Evolutionary conservation across 2,113 vertebrate species (phyloP), one percentile per base, ranked within the genome.

Genomic region (Fregata magnificens): DNA sequence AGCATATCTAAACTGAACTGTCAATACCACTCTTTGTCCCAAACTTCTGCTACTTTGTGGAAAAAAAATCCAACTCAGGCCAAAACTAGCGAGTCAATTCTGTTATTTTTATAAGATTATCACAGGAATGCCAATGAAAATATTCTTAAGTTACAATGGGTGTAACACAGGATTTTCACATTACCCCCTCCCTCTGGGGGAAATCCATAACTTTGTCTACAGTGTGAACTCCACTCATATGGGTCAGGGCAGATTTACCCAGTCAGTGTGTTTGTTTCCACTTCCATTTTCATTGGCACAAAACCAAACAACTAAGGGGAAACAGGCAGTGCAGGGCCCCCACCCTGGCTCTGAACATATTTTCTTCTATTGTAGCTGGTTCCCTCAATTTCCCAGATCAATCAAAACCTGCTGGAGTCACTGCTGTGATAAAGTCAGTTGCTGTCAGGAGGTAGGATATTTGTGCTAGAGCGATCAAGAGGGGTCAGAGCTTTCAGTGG

Each of bases 81-180:
- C 96, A 97, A 93, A 90, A 65, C 94, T 96, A 97, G 88, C 77
- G n/a, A 96, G 95, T 96, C 72, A 90, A 94, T 97, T 95, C 91
- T 97, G 94, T 97, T 98, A 95, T 97, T 97, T 98, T 93, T 97
- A 45, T 83, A 95, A 97, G 94, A 93, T 96, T 97, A 79, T 91
- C 65, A 89, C 70, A 95, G 94, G 79, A 91, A 88, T 97, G 97
- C 97, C 97, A 98, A 98, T 93, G 86, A 98, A 98, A 98, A 97
- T 98, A 97, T 94, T 97, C 96, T 98, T 95, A 92, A 98, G 95
- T 98, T 98, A 98, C 95, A 98, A 93, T 98, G 96, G 92, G 89
- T 96, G 81, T 96, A 97, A 96, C 96, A 95, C 95, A 97, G 95
- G 76, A 97, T 97, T 97, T 97, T 98, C 95, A 97, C 87, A 92